phyloP scores from a whole-genome alignment of 2,113 vertebrate species.

The Brachirus orientalis region DNA sequence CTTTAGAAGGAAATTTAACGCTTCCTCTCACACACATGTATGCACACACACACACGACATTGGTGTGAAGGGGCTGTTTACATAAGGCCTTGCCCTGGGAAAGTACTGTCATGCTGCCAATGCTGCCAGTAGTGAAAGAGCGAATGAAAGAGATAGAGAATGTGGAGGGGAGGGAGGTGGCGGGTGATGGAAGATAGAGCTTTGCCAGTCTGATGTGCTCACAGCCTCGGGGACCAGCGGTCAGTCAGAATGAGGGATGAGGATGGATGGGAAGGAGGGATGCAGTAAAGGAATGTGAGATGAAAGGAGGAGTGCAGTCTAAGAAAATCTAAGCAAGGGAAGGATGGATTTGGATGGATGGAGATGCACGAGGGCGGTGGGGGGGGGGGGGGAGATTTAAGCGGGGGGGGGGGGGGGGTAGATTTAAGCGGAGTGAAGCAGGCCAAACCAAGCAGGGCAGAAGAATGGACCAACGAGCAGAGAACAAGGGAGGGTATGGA shows the following conservation, averaged over 20 bases:
- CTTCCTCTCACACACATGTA: conserved; percentile 26
- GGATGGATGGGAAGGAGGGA: conserved; percentile 56
- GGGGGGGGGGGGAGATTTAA: conserved; percentile 42
- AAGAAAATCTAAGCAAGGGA: conserved; percentile 64
- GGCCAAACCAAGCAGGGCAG: conserved; percentile 67
- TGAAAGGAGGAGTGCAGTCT: conserved; percentile 66
- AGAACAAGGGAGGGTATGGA: conserved; percentile 66
- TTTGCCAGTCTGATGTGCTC: conserved; percentile 73
- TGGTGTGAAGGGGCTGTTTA: conserved; percentile 78
- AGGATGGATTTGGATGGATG: conserved; percentile 63
- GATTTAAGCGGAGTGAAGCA: conserved; percentile 65
- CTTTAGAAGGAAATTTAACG: conserved; percentile 49
- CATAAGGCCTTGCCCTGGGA: conserved; percentile 82
- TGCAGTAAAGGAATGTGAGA: conserved; percentile 66
- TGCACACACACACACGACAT: conserved; percentile 48
- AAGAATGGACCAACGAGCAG: conserved; percentile 57
- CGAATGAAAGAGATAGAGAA: conserved; percentile 62
- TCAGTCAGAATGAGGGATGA: conserved; percentile 76
- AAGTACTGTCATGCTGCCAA: conserved; percentile 78
- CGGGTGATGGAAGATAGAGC: conserved; percentile 73
- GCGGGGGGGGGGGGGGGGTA: conserved; percentile 13
- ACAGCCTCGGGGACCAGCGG: conserved; percentile 69
- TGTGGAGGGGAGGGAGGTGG: conserved; percentile 29
- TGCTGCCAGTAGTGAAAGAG: conserved; percentile 73
- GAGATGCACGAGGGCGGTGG: conserved; percentile 35